phyloP scores from a whole-genome alignment of 1,140 invertebrate genomes.

The Anthonomus grandis region DNA sequence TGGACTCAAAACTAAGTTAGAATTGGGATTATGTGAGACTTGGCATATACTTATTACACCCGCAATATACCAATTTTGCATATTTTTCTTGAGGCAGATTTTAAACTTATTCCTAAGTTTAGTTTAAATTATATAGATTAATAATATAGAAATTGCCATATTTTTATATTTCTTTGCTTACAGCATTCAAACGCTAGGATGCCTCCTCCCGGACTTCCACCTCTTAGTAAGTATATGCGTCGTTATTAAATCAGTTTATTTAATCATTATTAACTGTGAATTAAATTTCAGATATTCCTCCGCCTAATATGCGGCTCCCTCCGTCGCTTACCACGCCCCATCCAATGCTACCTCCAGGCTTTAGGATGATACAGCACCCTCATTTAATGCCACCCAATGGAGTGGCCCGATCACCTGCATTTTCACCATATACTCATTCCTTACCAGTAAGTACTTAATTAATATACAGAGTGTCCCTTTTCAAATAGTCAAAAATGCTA shows the following conservation, averaged over 20 bases:
- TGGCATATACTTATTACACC: too few species aligned
- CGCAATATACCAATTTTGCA: too few species aligned
- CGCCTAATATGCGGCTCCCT: slow-evolving; percentile 38
- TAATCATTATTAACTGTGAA: not conserved
- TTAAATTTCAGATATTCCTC: slow-evolving; percentile 27
- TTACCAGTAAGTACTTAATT: slow-evolving; percentile 31
- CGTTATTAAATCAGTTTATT: too few species aligned
- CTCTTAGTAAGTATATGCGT: slow-evolving; percentile 31
- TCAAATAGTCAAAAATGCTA: too few species aligned
- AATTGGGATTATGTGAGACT: too few species aligned
- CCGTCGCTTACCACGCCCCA: slow-evolving; percentile 29
- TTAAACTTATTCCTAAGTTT: not conserved
- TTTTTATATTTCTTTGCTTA: slow-evolving; percentile 13
- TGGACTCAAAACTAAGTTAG: too few species aligned
- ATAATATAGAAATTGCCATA: not conserved
- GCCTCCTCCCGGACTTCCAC: slow-evolving; percentile 40
- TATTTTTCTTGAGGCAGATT: too few species aligned
- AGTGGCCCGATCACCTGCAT: slow-evolving; percentile 23
- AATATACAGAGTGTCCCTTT: too few species aligned
- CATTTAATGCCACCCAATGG: slow-evolving; percentile 28
- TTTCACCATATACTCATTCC: slow-evolving; percentile 44
- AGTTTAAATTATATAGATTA: too few species aligned
- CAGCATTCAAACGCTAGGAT: slow-evolving; percentile 27
- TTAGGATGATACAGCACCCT: slow-evolving; percentile 27
- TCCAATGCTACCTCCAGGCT: slow-evolving; percentile 23